Percentiles rank a stretch among this genome's conserved stretches.
These are phyloP conservation scores for Pomacea canaliculata DNA, from an alignment of 2,888 invertebrate genomes.

Conservation along the genomic window DNA sequence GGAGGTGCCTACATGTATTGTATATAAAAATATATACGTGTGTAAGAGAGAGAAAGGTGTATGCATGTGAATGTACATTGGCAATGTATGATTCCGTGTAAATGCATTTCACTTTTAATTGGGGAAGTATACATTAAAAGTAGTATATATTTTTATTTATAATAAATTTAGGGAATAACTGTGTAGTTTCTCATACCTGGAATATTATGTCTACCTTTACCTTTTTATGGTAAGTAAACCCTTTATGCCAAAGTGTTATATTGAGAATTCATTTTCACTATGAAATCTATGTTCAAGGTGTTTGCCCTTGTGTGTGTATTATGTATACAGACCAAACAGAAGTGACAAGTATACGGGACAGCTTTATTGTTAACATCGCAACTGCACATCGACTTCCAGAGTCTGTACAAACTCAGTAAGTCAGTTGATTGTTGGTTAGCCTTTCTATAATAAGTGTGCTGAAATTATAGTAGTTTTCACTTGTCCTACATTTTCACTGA, in stretches of 20 bases:
- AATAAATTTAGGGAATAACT: too few relatives aligned
- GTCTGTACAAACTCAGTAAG: constrained; percentile 47
- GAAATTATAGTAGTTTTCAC: not conserved
- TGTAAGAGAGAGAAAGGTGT: not conserved
- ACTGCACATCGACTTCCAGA: constrained; percentile 69
- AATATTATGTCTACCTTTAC: too few relatives aligned
- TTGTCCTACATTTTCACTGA: too few relatives aligned
- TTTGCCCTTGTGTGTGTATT: not conserved
- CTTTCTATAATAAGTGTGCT: not conserved
- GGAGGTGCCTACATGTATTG: not conserved
- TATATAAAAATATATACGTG: not conserved
- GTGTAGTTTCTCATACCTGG: too few relatives aligned
- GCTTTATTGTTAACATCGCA: constrained; percentile 84
- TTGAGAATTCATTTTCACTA: too few relatives aligned
- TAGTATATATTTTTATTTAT: too few relatives aligned
- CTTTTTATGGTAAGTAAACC: too few relatives aligned
- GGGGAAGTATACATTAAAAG: too few relatives aligned
- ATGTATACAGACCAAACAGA: constrained; percentile 57
- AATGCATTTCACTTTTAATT: not conserved
- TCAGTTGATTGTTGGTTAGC: not conserved
- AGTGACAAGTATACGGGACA: constrained; percentile 64
- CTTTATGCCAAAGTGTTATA: too few relatives aligned
- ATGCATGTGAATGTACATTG: not conserved
- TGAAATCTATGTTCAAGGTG: not conserved
- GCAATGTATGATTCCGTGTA: not conserved